Base-by-base conservation (phyloP, 2,888 invertebrate genomes). In the Sceliomorpha sp. region DNA sequence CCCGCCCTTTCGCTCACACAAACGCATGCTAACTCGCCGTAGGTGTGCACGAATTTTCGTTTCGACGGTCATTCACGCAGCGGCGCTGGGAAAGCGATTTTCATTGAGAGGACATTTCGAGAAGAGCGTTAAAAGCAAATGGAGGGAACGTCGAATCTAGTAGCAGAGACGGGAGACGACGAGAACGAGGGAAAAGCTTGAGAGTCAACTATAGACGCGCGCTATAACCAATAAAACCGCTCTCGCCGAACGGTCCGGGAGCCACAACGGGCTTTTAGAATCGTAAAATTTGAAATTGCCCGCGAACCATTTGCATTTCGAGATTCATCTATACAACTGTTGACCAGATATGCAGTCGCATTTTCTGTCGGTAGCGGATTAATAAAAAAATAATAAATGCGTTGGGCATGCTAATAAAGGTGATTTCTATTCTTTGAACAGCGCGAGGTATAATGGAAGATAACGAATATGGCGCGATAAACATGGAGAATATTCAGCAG, bases 71-170 rank as follows among this genome's bases (percentile, higher is more conserved):
- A 63, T 59, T 69, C 17, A 37, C 20, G 37, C 3, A 36, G 36
- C 39, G 42, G 14, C 34, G 53, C 29, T 29, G 40, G 45, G 15
- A 56, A 68, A 68, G 31, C 70, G 64, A 64, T 66, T 70, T 70
- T 60, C 58, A 70, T 64, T 51, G 47, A 60, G 51, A 66, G 64
- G 44, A 60, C 64, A 56, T 70, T 70, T 59, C 39, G 45, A 59
- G 56, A 56, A 64, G 42, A 60, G 70, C 60, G 60, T 64, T 70
- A 60, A 60, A 60, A 66, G 60, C 64, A 66, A 70, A 66, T 70
- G 51, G 55, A 56, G 59, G 53, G 55, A 60, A 50, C 48, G 45
- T 60, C 48, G 45, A 59, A 70, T 64, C 50, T 48, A 64, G 44
- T 59, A 59, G 59, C 39, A 31, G 24, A 15, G 42, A 47, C 56